Evolutionary conservation across 2,797 vertebrate species (phyloP).

Genomic region (Scolopax rusticola): DNA sequence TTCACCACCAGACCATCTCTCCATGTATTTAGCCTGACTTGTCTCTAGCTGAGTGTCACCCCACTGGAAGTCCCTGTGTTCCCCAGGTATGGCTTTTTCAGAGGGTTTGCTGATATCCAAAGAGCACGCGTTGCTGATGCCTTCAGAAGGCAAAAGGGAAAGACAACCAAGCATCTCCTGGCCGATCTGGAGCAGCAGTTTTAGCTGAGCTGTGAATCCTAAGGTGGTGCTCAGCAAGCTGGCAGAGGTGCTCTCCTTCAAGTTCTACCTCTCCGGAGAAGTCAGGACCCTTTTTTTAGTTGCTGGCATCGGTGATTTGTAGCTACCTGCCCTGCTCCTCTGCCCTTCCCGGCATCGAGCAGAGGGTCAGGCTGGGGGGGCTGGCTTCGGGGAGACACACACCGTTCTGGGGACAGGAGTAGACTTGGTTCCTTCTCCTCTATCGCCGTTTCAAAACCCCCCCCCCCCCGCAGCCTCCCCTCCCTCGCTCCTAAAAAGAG

Average conservation of each 20-base stretch:
- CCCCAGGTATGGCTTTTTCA: neutral
- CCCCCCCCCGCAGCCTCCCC: no score
- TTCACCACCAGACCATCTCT: neutral
- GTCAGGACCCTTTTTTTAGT: neutral
- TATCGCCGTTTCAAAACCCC: neutral
- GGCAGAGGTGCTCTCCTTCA: neutral
- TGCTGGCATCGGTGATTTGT: rapidly evolving
- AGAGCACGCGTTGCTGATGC: neutral
- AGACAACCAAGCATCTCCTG: neutral
- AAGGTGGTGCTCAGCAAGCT: neutral
- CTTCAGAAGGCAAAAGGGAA: neutral
- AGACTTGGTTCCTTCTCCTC: neutral
- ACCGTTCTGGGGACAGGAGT: neutral
- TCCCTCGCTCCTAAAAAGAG: neutral
- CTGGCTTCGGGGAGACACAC: neutral
- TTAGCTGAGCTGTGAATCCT: neutral
- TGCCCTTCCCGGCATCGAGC: no score
- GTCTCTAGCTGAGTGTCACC: neutral
- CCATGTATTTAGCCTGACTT: neutral
- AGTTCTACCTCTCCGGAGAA: neutral
- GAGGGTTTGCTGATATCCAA: neutral
- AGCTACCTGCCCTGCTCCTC: neutral
- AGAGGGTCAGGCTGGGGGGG: neutral
- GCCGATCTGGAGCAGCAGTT: rapidly evolving
- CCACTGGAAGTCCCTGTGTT: neutral